Base-by-base conservation (phyloP, 2,888 invertebrate genomes). In the Syrphus vitripennis region DNA sequence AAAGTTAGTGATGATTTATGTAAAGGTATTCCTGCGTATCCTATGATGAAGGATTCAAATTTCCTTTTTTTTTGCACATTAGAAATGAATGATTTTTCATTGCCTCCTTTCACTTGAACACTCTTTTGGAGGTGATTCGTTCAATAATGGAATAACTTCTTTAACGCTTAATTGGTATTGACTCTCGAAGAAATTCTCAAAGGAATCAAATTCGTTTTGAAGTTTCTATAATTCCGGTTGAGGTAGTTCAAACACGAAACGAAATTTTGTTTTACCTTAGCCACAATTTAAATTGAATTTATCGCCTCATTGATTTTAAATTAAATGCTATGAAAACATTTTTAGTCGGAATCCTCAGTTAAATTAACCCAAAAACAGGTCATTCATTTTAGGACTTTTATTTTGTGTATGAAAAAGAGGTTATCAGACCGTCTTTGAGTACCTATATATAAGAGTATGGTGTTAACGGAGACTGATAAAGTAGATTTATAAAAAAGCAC, bases 1-100 rank as follows among this genome's bases (percentile, higher is more conserved):
- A 29, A 61, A n/a, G n/a, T n/a, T n/a, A n/a, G n/a, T n/a, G n/a
- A 14, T 26, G 55, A 63, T 71, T 50, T 61, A 40, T 53, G 16
- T 48, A 7, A 37, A 31, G 14, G 1, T 19, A 4, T 37, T 19
- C 5, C 14, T 37, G 5, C 16, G 34, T 12, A 34, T n/a, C 5
- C 9, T 42, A n/a, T 34, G 19, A 21, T 50, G 12, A n/a, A 5
- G 16, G 24, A 37, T 59, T n/a, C 4, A 4, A 29, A n/a, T 55
- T 14, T 61, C 9, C 1, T 1, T 57, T 19, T 34, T 21, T 59
- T 12, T 21, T 59, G 16, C 16, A 4, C 1, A 16, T 31, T 21
- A 5, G 21, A 57, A 16, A 3, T 29, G 7, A 53, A n/a, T 26
- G 1, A 3, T 6, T 55, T 26, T 55, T 57, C 5, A 4, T 19